Percentiles rank a stretch among this genome's conserved stretches.
These are phyloP conservation scores for Ferrisia virgata DNA, from an alignment of 2,888 invertebrate genomes.

Conservation along the genomic window DNA sequence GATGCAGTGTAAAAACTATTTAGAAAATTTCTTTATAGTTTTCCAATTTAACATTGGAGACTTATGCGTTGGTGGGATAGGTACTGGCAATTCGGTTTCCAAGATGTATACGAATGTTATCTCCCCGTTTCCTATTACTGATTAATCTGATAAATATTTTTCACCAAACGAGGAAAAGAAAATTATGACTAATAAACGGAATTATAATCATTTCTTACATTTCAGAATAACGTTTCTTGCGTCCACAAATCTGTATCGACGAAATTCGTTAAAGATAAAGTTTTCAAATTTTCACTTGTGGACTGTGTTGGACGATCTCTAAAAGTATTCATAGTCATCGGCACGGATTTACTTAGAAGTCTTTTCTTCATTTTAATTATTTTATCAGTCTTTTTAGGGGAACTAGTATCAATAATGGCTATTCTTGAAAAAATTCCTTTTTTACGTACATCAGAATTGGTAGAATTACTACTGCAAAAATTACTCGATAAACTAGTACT, in stretches of 20 bases:
- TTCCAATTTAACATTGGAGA: too few species aligned
- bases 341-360: conserved; percentile 35
- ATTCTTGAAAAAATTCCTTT: conserved; percentile 35
- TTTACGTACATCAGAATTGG: conserved; percentile 9
- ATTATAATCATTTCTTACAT: neutral
- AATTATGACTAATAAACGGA: neutral
- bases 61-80: too few species aligned
- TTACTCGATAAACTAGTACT: conserved; percentile 37
- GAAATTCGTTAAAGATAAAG: conserved; percentile 33
- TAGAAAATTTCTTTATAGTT: neutral
- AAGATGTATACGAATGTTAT: too few species aligned
- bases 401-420: conserved; percentile 33
- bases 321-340: conserved; percentile 27
- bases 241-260: neutral
- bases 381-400: conserved; percentile 19
- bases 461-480: conserved; percentile 32
- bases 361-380: conserved; percentile 11
- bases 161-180: neutral
- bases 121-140: neutral
- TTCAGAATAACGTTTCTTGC: conserved; percentile 32
- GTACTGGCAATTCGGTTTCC: too few species aligned
- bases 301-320: neutral
- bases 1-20: neutral
- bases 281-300: neutral
- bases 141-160: neutral